Conservation (phyloP, 2,797 vertebrate genomes). For the Rhabdophis nuchalis region DNA sequence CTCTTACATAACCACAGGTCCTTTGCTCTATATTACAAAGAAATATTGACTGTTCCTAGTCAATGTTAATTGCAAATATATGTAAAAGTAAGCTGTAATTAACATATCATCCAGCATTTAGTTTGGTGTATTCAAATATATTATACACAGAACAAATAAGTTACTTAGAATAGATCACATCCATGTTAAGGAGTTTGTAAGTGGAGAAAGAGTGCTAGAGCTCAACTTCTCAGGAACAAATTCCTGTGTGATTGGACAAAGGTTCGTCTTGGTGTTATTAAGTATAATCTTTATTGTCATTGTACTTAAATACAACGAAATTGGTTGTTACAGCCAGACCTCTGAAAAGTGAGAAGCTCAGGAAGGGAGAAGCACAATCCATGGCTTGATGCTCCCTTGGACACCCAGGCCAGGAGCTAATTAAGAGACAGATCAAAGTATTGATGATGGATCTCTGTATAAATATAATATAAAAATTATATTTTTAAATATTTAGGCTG, state of each 20-base stretch:
- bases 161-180: not conserved
- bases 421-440: not conserved
- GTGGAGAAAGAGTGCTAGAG: not conserved
- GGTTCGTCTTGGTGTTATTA: not conserved
- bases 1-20: not conserved
- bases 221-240: not conserved
- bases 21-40: not conserved
- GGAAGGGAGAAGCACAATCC: not conserved
- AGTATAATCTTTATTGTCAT: too few relatives aligned
- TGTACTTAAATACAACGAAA: too few relatives aligned
- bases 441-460: not conserved
- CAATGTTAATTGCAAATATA: not conserved
- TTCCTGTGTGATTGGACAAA: not conserved
- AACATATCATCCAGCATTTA: not conserved
- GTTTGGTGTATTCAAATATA: not conserved
- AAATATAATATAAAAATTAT: not conserved
- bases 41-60: not conserved
- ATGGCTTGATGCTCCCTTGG: not conserved
- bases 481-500: constrained; percentile 74
- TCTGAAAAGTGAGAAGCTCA: not conserved
- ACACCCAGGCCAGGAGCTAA: not conserved
- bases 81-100: not conserved
- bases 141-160: not conserved
- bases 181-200: not conserved
- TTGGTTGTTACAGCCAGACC: not conserved